These are phyloP conservation scores for Mionectes olivaceus DNA, from an alignment of 2,797 vertebrate species.

Conservation along the genomic window DNA sequence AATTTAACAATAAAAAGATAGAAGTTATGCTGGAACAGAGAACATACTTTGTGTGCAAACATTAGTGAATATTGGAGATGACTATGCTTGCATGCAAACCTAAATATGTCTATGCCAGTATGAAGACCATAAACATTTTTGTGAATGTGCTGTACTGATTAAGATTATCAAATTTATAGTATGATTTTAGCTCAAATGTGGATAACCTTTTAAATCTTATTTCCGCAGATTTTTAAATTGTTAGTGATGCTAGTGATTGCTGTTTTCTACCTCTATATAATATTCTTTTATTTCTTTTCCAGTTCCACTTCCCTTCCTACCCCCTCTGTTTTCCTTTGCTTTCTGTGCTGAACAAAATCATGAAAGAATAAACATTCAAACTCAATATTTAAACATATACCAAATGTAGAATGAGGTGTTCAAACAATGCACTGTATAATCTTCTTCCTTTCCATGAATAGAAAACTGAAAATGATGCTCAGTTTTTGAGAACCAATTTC, in stretches of 20 bases:
- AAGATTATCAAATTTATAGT: neutral
- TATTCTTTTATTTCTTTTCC: neutral
- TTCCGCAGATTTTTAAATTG: neutral
- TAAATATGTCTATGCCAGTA: neutral
- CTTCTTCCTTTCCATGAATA: neutral
- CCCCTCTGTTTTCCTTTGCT: fast-evolving
- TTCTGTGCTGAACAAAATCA: neutral
- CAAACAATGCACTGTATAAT: neutral
- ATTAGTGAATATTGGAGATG: neutral
- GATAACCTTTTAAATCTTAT: neutral
- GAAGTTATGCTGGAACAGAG: neutral
- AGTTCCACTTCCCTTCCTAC: neutral
- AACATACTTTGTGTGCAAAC: neutral
- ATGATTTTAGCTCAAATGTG: neutral
- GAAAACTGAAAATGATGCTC: neutral
- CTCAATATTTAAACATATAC: neutral
- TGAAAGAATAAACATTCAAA: neutral
- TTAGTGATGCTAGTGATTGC: neutral
- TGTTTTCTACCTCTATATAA: neutral
- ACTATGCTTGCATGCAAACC: neutral
- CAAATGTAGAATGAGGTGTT: neutral
- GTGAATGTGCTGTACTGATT: neutral
- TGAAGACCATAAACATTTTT: neutral
- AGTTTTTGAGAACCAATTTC: neutral
- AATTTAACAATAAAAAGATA: neutral